Percentiles rank a stretch among this genome's conserved stretches.
Evolutionary conservation across 2,797 vertebrate species (phyloP).

Genomic region (Psittacula echo): DNA sequence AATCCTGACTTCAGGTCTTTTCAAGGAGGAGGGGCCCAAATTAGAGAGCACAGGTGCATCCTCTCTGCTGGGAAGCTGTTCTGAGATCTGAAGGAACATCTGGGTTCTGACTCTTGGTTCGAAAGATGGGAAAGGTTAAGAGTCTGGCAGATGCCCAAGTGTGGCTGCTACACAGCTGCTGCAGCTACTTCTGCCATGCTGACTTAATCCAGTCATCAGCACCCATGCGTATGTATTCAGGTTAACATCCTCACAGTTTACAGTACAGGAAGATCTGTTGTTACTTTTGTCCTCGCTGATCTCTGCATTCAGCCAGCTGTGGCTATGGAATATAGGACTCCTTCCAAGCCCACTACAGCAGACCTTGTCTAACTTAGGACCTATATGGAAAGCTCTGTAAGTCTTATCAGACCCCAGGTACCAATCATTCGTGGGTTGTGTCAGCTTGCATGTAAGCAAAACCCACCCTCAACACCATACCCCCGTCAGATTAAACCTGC

Average conservation of each 20-base stretch:
- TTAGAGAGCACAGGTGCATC: neutral
- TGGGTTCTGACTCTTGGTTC: neutral
- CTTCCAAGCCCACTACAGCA: neutral
- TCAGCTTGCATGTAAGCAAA: neutral
- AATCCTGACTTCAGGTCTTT: neutral
- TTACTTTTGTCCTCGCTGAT: neutral
- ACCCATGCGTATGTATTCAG: neutral
- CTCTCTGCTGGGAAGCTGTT: neutral
- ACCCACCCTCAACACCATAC: neutral
- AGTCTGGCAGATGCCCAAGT: neutral
- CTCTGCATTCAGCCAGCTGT: neutral
- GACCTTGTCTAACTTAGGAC: neutral
- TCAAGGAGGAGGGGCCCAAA: neutral
- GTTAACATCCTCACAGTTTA: neutral
- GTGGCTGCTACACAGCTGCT: neutral
- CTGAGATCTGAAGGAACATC: neutral
- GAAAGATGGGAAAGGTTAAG: neutral
- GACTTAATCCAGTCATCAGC: neutral
- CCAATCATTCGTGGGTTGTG: neutral
- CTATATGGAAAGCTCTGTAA: neutral
- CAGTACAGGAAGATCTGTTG: neutral
- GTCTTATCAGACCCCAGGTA: neutral
- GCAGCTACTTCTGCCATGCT: neutral
- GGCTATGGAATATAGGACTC: neutral
- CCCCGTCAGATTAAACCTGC: neutral